phyloP scores from a whole-genome alignment of 2,888 invertebrate species.

The Drosophila nigritarsus region DNA sequence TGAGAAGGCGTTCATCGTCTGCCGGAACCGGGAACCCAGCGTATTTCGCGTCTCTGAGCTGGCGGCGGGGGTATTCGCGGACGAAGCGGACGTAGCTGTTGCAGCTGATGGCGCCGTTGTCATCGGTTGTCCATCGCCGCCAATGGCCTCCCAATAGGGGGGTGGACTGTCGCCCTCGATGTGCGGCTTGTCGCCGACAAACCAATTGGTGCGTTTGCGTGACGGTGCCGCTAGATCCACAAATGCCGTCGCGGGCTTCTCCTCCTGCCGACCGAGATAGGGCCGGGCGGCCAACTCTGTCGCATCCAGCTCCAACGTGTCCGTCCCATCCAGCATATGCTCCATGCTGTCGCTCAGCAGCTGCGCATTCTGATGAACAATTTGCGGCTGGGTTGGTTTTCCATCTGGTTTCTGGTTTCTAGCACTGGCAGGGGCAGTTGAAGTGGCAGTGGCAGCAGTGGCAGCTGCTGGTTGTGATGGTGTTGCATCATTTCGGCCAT shows the following conservation, averaged over 20 bases:
- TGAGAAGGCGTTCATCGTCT: slow-evolving; percentile 81
- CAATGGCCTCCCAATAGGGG: slow-evolving; percentile 84
- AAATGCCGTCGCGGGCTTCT: slow-evolving; percentile 34
- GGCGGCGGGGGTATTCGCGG: not conserved
- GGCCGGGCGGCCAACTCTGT: slow-evolving; percentile 61
- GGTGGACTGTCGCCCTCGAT: slow-evolving; percentile 83
- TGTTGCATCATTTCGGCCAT: slow-evolving; percentile 56
- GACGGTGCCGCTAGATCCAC: slow-evolving; percentile 74
- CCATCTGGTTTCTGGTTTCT: not conserved
- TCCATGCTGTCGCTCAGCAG: slow-evolving; percentile 82
- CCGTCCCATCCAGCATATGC: slow-evolving; percentile 73
- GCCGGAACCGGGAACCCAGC: slow-evolving; percentile 74
- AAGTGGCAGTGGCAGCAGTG: not conserved
- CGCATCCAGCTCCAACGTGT: slow-evolving; percentile 9
- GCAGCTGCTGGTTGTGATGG: not conserved
- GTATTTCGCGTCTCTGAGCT: slow-evolving; percentile 38
- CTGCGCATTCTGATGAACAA: slow-evolving; percentile 83
- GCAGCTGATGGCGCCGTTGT: slow-evolving; percentile 1
- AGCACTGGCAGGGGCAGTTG: not conserved
- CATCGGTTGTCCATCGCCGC: slow-evolving; percentile 44
- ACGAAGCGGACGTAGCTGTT: slow-evolving; percentile 1
- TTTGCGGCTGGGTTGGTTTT: slow-evolving; percentile 49
- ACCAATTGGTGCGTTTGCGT: slow-evolving; percentile 83
- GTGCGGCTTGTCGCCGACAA: slow-evolving; percentile 68
- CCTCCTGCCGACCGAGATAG: slow-evolving; percentile 68